Percentiles rank a stretch among this genome's conserved stretches.
Conservation (phyloP, 2,113 vertebrate species). For the Ibidorhyncha struthersii region DNA sequence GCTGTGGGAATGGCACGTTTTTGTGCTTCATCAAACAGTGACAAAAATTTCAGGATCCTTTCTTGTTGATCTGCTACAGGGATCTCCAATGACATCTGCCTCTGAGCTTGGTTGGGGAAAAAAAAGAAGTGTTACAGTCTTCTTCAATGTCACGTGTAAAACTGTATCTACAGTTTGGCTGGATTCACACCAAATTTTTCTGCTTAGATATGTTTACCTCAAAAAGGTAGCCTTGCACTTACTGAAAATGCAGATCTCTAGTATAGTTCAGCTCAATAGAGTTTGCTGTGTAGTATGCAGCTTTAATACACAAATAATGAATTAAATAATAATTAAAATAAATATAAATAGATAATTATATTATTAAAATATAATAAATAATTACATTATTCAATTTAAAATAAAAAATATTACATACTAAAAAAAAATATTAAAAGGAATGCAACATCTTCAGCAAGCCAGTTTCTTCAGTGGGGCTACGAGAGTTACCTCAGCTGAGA, state of each 20-base stretch:
- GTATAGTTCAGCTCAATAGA: background rate
- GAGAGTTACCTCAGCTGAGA: background rate
- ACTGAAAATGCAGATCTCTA: background rate
- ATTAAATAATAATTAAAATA: background rate
- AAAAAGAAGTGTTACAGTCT: background rate
- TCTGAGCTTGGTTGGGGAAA: background rate
- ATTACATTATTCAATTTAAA: background rate
- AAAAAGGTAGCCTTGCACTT: background rate
- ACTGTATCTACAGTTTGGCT: background rate
- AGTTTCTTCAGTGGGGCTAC: background rate
- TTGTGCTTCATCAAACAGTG: background rate
- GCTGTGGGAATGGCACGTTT: background rate
- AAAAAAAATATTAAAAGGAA: background rate
- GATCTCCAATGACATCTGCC: background rate
- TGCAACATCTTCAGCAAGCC: background rate
- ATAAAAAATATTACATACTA: background rate
- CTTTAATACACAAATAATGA: background rate
- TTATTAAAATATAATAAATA: background rate
- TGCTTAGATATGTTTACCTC: background rate
- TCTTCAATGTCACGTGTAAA: background rate
- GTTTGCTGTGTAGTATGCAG: background rate
- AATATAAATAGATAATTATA: background rate
- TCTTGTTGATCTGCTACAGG: background rate
- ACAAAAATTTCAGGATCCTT: constrained; percentile 6
- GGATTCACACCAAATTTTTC: background rate